Conservation (phyloP, 2,113 vertebrate genomes). For the Mustelus asterias region DNA sequence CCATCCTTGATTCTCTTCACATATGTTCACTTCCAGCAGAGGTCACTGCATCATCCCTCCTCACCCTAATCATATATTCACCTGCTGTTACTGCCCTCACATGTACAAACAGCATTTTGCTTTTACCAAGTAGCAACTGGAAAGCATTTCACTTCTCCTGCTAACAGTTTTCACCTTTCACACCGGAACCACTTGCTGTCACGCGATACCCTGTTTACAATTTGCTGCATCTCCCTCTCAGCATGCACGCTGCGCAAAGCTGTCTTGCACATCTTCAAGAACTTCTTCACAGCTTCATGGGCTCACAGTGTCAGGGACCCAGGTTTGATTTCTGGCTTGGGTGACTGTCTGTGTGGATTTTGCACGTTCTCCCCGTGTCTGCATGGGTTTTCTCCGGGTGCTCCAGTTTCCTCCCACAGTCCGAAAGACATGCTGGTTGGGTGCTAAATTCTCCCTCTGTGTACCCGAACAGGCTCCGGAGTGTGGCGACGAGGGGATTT, state of each 20-base stretch:
- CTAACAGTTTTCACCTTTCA: neutral
- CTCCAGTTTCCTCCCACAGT: no score
- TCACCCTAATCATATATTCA: neutral
- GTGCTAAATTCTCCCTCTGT: no score
- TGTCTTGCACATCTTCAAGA: neutral
- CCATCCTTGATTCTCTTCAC: neutral
- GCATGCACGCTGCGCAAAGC: neutral
- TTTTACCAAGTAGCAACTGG: neutral
- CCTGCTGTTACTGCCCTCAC: neutral
- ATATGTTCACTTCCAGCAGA: neutral
- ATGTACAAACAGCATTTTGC: neutral
- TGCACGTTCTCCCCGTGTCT: no score
- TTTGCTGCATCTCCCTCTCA: neutral
- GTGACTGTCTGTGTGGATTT: no score
- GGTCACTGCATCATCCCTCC: neutral
- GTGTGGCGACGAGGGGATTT: no score
- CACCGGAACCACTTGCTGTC: neutral
- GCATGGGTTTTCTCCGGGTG: no score
- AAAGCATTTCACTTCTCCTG: neutral
- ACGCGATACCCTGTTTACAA: neutral
- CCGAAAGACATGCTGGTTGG: no score
- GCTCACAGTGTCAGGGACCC: no score
- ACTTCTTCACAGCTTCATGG: no score
- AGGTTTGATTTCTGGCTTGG: no score
- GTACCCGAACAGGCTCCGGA: no score